Percentiles rank a stretch among this genome's conserved stretches.
Evolutionary conservation across 2,113 vertebrate genomes (phyloP).

Genomic region (Cygnus buccinator): DNA sequence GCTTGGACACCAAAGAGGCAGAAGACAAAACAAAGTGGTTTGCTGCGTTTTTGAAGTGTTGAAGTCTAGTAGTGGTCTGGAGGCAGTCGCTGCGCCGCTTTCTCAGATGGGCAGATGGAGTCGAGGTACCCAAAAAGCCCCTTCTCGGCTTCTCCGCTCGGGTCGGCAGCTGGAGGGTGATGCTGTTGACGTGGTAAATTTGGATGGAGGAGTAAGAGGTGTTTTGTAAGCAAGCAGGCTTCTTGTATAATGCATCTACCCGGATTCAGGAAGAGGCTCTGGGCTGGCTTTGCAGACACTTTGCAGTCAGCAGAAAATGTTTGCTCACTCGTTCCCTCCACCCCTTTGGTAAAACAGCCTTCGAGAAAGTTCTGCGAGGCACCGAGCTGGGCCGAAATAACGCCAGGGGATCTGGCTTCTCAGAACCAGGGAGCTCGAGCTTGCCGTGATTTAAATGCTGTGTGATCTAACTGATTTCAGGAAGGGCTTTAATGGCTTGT

Average conservation of each 20-base stretch:
- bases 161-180: background rate
- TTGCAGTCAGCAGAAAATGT: background rate
- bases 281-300: background rate
- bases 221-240: background rate
- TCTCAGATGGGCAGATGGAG: background rate
- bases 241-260: background rate
- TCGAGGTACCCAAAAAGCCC: background rate
- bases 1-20: conserved; percentile 8
- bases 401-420: background rate
- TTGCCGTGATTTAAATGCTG: background rate
- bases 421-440: background rate
- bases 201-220: background rate
- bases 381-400: background rate
- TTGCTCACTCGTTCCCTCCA: background rate
- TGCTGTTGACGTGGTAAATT: background rate
- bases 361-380: conserved; percentile 48
- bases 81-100: background rate
- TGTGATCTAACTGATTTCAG: background rate
- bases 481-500: background rate
- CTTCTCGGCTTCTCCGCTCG: rapidly evolving
- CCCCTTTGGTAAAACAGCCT: background rate
- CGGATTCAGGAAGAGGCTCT: background rate
- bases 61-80: background rate
- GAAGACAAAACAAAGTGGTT: background rate
- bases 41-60: background rate